Evolutionary conservation across 2,888 invertebrate genomes (phyloP), one percentile per base, ranked within the genome.

Genomic region (Fragum whitleyi): DNA sequence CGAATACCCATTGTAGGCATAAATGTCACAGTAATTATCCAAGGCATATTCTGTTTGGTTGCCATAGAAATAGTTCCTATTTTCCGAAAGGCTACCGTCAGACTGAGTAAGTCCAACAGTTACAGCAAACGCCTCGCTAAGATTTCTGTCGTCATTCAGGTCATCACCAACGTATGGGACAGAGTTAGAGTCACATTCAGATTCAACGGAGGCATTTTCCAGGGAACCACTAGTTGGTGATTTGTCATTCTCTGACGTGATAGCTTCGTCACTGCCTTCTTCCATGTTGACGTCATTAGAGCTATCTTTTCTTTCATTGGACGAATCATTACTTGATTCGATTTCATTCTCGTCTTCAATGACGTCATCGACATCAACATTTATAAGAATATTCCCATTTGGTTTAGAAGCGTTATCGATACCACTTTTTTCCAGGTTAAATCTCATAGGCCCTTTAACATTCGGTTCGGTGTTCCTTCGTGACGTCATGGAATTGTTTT

Each of bases 21-120:
- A 86, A 6, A 68, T 69, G 11, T 69, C 70, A 29, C 61, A 47
- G 9, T 59, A 32, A 23, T 42, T 65, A 26, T 65, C 42, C 26
- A 65, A 42, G 36, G 79, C 70, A 72, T 91, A 91, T 72, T 97
- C 97, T 88, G 96, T 95, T 94, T 97, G 97, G 92, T 96, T 97
- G 74, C 97, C 96, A 92, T 97, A 97, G 62, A 96, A 95, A 93
- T 97, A 95, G 81, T 96, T 96, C 19, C 96, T 96, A 92, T 96
- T 96, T 75, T 96, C 96, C 47, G 96, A 96, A 65, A 95, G 95
- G 36, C 97, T 97, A 21, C 96, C 96, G 91, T 97, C 97, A 6
- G 97, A 97, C 91, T 97, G 97, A 6, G 97, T 96, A 1, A 97
- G 95, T 0, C 97, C 97, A 5, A 69, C 59, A 51, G 81, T 84